Conservation (phyloP, 2,113 vertebrate species). For the Argyrosomus japonicus region DNA sequence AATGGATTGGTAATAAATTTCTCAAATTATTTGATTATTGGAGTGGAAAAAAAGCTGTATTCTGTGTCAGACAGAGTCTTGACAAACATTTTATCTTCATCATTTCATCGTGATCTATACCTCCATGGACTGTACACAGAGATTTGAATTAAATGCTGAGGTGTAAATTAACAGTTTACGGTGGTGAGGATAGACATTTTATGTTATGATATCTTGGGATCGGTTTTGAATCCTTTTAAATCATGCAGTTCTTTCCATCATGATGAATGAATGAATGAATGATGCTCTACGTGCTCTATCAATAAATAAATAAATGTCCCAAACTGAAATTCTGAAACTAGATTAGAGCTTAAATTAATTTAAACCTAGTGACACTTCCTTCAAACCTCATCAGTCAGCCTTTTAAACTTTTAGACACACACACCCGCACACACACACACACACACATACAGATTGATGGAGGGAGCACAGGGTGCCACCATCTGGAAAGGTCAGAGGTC, state of each 20-base stretch:
- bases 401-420: neutral
- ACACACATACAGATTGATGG: conserved; percentile 13
- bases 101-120: no score
- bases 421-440: conserved; percentile 27
- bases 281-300: no score
- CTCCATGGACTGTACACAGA: no score
- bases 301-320: neutral
- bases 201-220: no score
- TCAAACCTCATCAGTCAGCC: conserved; percentile 28
- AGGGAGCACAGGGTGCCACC: conserved; percentile 53
- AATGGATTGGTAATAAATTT: neutral
- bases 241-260: no score
- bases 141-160: no score
- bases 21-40: neutral
- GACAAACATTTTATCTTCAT: neutral
- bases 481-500: conserved; percentile 78
- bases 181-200: no score
- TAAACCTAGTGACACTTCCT: neutral
- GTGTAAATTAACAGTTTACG: no score
- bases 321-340: neutral
- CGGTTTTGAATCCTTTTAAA: no score
- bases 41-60: neutral
- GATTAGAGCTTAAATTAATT: conserved; percentile 9
- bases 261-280: no score
- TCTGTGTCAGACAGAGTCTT: neutral